Evolutionary conservation across 2,113 vertebrate genomes (phyloP), one percentile per base, ranked within the genome.

Genomic region (Gobio gobio): DNA sequence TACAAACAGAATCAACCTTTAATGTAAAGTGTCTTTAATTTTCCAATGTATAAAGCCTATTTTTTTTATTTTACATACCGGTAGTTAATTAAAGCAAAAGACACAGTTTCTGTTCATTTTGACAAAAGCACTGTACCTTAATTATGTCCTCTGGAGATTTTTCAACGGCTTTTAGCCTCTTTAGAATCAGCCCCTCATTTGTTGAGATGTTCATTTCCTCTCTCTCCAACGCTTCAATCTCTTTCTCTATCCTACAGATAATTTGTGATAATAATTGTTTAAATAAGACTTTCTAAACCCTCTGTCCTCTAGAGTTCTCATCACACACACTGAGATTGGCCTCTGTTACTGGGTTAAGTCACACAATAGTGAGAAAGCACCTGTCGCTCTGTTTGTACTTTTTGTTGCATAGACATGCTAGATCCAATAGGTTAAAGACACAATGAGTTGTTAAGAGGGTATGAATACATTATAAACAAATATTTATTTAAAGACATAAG

Each of bases 91-190:
- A 10, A 70, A 72, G 20, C 20, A n/a, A 72, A 70, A 72, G 5
- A 18, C 66, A 61, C 8, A 10, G 9, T 40, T 29, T 70, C 3
- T 72, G 0, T 22, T 47, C 8, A 26, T 54, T 49, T 75, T 16
- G n/a, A 92, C 78, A 92, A 84, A 86, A 82, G 8, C 49, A 56
- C 14, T 16, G 47, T 73, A 97, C 97, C 95, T 95, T 96, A 91
- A 99, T 96, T 76, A 98, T 96, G 75, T 98, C 97, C 92, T 96
- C 94, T 24, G 96, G 90, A 51, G 96, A 94, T 89, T 92, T 97
- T 89, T 98, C 97, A 76, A 97, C 88, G 74, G 93, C 94, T 86
- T 95, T 97, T 54, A 98, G 91, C 90, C 95, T 96, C 91, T 93
- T 95, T 87, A 99, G 92, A 90, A 99, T 96, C 20, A 94, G 91